Percentiles rank a stretch among this genome's conserved stretches.
phyloP scores from a whole-genome alignment of 2,888 invertebrate species.

The Lasioglossum oenotherae region DNA sequence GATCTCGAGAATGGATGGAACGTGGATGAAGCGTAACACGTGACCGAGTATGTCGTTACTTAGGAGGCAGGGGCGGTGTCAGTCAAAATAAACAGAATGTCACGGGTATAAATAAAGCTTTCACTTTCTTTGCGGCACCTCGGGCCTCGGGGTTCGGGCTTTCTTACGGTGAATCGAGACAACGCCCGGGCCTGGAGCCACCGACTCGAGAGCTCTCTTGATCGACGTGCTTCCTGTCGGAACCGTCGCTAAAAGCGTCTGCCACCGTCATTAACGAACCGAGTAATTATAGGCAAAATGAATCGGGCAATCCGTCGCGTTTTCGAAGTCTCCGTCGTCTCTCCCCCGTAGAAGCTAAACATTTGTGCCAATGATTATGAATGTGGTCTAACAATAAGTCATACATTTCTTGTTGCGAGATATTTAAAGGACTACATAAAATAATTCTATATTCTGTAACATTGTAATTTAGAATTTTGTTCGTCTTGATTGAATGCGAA shows the following conservation, averaged over 20 bases:
- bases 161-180: constrained; percentile 46
- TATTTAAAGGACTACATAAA: too few species aligned
- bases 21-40: constrained; percentile 50
- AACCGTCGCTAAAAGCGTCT: constrained; percentile 62
- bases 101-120: constrained; percentile 82
- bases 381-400: too few species aligned
- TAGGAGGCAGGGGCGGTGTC: constrained; percentile 69
- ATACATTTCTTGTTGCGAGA: too few species aligned
- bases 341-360: not conserved
- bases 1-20: constrained; percentile 57
- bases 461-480: too few species aligned
- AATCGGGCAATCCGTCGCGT: constrained; percentile 7
- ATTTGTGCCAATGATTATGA: too few species aligned
- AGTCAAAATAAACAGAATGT: constrained; percentile 83
- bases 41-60: constrained; percentile 60
- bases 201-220: constrained; percentile 42
- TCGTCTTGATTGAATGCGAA: too few species aligned
- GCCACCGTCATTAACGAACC: constrained; percentile 45
- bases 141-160: constrained; percentile 18
- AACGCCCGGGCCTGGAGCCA: constrained; percentile 38
- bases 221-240: constrained; percentile 63
- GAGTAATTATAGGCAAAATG: constrained; percentile 58
- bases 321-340: not conserved
- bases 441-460: too few species aligned
- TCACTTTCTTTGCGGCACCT: constrained; percentile 66